phyloP scores from a whole-genome alignment of 1,140 invertebrate species.

The Drosophila chauvacae region DNA sequence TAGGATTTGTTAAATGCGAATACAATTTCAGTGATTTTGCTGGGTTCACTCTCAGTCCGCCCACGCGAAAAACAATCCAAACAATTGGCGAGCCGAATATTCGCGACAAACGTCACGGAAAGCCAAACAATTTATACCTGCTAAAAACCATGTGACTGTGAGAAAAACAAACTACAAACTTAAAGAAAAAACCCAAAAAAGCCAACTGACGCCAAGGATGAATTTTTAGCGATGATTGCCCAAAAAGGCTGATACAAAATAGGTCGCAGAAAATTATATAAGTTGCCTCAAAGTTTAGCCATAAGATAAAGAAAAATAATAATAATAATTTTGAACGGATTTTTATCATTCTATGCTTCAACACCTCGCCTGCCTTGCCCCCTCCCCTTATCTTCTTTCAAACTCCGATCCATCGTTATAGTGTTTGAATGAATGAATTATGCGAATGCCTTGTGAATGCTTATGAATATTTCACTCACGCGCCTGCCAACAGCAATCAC shows the following conservation, averaged over 20 bases:
- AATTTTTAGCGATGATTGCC: slow-evolving; percentile 13
- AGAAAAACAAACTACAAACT: slow-evolving; percentile 44
- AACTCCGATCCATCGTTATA: background rate
- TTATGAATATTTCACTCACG: slow-evolving; percentile 79
- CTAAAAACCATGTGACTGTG: slow-evolving; percentile 56
- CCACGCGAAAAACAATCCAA: slow-evolving; percentile 34
- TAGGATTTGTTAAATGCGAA: slow-evolving; percentile 32
- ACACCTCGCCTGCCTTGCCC: slow-evolving; percentile 6
- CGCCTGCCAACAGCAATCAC: slow-evolving; percentile 75
- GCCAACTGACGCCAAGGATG: slow-evolving; percentile 13
- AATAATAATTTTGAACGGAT: slow-evolving; percentile 14
- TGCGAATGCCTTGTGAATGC: slow-evolving; percentile 54
- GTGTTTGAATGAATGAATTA: slow-evolving; percentile 66
- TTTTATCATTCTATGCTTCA: slow-evolving; percentile 19
- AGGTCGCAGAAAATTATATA: background rate
- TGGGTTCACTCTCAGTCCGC: slow-evolving; percentile 10
- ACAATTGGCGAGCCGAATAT: slow-evolving; percentile 42
- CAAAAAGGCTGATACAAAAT: slow-evolving; percentile 9
- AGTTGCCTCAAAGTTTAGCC: background rate
- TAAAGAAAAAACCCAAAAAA: slow-evolving; percentile 12
- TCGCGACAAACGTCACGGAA: slow-evolving; percentile 68
- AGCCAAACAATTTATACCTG: slow-evolving; percentile 41
- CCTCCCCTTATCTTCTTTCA: background rate
- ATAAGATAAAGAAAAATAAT: background rate
- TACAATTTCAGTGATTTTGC: slow-evolving; percentile 50